Conservation (phyloP, 2,797 vertebrate species). For the Brotula barbata region DNA sequence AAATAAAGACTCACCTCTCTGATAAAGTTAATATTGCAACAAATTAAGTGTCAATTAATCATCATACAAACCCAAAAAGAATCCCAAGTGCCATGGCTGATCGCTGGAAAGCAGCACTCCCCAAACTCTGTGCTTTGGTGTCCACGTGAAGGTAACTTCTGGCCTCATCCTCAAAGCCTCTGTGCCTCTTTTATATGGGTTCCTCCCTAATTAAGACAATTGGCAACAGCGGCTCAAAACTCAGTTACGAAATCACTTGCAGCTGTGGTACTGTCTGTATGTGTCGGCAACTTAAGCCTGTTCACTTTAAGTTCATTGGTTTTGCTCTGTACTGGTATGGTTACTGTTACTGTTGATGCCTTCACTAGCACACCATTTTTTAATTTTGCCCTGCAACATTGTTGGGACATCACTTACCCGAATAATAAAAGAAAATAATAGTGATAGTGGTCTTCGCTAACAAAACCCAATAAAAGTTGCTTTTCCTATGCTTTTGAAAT, state of each 20-base stretch:
- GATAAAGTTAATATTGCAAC: not conserved
- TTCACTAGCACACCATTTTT: not conserved
- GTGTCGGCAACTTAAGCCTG: not conserved
- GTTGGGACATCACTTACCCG: no score
- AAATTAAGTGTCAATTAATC: not conserved
- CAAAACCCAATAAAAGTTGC: not conserved
- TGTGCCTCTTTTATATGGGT: slow-evolving; percentile 20
- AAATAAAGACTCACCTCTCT: not conserved
- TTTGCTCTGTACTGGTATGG: no score
- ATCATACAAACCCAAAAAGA: slow-evolving; percentile 38
- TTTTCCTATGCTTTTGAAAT: not conserved
- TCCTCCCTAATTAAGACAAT: slow-evolving; percentile 14
- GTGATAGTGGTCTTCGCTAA: no score
- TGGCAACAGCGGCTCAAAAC: slow-evolving; percentile 39
- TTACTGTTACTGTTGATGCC: no score
- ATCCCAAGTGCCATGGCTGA: slow-evolving; percentile 49
- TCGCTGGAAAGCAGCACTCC: slow-evolving; percentile 13
- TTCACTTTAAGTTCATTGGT: not conserved
- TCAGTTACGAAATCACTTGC: slow-evolving; percentile 39
- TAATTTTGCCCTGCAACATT: no score
- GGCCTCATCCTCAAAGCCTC: accelerated
- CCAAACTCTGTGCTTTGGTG: slow-evolving; percentile 5
- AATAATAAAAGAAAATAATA: no score
- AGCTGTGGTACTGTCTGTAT: slow-evolving; percentile 40
- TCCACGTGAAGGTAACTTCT: not conserved